Conservation (phyloP, 1,140 invertebrate genomes). For the Manduca sexta region DNA sequence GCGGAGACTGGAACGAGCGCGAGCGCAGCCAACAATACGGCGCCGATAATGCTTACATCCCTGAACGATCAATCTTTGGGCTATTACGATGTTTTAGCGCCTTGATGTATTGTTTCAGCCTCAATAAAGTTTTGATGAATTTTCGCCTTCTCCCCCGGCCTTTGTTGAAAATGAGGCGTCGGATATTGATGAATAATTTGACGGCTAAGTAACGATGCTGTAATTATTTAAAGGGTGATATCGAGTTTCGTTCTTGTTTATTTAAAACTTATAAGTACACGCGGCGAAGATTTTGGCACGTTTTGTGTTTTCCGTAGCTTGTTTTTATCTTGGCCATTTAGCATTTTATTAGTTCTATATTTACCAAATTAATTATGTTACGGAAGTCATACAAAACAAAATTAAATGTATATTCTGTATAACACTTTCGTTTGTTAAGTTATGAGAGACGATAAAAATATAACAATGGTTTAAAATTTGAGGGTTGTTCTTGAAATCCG, state of each 20-base stretch:
- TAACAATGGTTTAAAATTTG: not conserved
- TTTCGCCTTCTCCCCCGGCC: constrained; percentile 56
- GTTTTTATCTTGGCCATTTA: too few relatives aligned
- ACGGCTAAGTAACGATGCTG: constrained; percentile 50
- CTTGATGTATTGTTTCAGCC: constrained; percentile 70
- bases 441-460: too few relatives aligned
- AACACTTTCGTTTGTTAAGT: not conserved
- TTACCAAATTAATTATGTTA: too few relatives aligned
- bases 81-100: constrained; percentile 71
- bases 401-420: too few relatives aligned
- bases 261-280: constrained; percentile 2
- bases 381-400: too few relatives aligned
- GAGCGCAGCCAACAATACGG: constrained; percentile 39
- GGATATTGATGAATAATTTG: constrained; percentile 67
- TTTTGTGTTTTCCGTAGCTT: too few relatives aligned
- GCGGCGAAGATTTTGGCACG: too few relatives aligned
- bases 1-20: constrained; percentile 16
- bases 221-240: constrained; percentile 46
- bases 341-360: too few relatives aligned
- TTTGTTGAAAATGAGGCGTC: constrained; percentile 58
- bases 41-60: constrained; percentile 54
- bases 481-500: constrained; percentile 12
- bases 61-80: constrained; percentile 65
- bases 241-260: constrained; percentile 21
- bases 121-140: constrained; percentile 73